Evolutionary conservation across 2,888 invertebrate genomes (phyloP), one percentile per base, ranked within the genome.

Genomic region (Scelioninae gen. 2): DNA sequence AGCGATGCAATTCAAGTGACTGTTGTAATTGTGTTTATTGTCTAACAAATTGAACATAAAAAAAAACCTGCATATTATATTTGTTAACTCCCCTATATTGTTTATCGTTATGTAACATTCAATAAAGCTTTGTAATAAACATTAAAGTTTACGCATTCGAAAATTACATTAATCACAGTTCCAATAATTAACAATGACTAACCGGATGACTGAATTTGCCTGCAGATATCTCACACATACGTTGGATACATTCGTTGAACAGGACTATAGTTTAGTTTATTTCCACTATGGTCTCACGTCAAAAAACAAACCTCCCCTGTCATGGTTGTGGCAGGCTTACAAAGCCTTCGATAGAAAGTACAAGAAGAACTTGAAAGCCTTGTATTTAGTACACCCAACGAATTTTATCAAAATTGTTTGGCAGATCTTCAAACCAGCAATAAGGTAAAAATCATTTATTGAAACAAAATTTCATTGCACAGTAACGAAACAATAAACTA

Each of bases 301-400:
- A 84, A 93, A 94, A 87, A 99, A 98, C 87, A 98, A 98, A 85
- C 99, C 98, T 0, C 94, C 97, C 0, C 88, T 97, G 0, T 92
- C 94, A 28, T 99, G 98, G 96, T 89, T 99, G 60, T 94, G 98
- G 92, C 96, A 96, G 86, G 97, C 98, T 0, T 99, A 98, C 86
- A 94, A 94, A 85, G 95, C 97, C 33, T 95, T 99, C 81, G 98
- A 99, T 88, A 91, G 99, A 79, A 97, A 97, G 89, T 99, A 98
- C 88, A 98, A 98, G 88, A 99, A 99, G 87, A 99, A 99, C 87
- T 88, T 99, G 37, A 99, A 99, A 87, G 97, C 97, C 16, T 88
- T 99, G 70, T 99, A 97, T 88, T 90, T 99, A 81, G 98, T 99
- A 48, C 99, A 99, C 88, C 99, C 99, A 55, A 98, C 98, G 13